Conservation (phyloP, 2,113 vertebrate genomes). For the Poicephalus gulielmi region DNA sequence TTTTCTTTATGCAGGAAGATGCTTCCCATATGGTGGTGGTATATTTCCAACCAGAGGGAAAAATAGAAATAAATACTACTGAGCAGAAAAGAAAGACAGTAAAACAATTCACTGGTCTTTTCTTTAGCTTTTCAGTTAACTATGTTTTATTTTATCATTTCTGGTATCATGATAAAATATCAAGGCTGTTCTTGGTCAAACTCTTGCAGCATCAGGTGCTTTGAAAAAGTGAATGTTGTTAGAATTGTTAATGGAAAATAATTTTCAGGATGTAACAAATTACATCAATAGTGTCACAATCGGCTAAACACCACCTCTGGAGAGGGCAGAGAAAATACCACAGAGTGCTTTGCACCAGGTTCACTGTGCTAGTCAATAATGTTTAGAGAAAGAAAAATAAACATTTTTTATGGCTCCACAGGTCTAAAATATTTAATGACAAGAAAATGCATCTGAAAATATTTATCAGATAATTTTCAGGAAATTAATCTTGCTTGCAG, state of each 20-base stretch:
- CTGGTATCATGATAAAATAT: not conserved
- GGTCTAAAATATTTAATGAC: not conserved
- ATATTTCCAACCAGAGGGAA: not conserved
- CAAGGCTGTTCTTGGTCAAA: not conserved
- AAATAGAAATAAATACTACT: not conserved
- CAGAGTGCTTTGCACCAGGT: not conserved
- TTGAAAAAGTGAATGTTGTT: not conserved
- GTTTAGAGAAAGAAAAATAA: not conserved
- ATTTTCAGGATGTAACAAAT: not conserved
- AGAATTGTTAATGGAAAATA: not conserved
- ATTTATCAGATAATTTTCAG: not conserved
- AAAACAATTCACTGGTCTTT: not conserved
- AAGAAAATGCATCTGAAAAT: not conserved
- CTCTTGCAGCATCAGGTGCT: not conserved
- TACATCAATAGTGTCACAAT: not conserved
- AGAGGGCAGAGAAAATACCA: not conserved
- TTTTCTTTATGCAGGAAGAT: not conserved
- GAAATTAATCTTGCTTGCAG: not conserved
- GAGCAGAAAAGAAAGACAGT: not conserved
- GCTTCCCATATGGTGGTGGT: not conserved
- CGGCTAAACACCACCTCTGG: not conserved
- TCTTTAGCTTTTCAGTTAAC: not conserved
- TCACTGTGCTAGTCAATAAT: not conserved
- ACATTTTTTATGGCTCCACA: not conserved
- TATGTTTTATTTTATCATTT: not conserved